These are phyloP conservation scores for Terrapene triunguis DNA, from an alignment of 2,113 vertebrate species.

Conservation along the genomic window DNA sequence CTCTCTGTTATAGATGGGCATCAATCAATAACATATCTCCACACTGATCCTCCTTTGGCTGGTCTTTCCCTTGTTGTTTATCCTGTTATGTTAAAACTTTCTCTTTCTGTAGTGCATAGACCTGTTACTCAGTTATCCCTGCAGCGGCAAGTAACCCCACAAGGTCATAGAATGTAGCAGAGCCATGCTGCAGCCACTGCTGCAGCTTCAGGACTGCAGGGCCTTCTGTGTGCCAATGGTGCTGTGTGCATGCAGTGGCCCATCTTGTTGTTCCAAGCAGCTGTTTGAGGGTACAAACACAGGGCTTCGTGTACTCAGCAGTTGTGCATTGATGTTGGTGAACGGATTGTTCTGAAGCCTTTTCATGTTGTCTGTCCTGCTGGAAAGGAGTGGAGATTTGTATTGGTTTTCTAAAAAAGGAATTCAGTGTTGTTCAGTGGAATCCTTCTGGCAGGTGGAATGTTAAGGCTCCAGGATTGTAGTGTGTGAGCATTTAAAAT, in stretches of 20 bases:
- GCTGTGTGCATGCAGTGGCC: accelerated
- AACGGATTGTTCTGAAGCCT: neutral
- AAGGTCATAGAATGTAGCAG: neutral
- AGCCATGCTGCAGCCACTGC: neutral
- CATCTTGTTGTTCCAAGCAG: neutral
- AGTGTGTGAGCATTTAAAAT: constrained; percentile 75
- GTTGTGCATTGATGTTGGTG: neutral
- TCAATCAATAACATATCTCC: neutral
- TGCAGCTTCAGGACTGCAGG: neutral
- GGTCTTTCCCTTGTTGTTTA: neutral
- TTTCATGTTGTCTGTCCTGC: neutral
- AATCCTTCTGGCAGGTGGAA: constrained; percentile 75
- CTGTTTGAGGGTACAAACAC: neutral
- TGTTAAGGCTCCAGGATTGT: constrained; percentile 61
- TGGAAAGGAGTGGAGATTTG: constrained; percentile 12
- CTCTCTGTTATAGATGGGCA: neutral
- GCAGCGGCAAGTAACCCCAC: neutral
- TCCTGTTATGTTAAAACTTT: neutral
- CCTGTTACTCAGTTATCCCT: neutral
- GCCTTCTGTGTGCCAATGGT: accelerated
- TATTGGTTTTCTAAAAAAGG: constrained; percentile 37
- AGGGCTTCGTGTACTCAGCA: accelerated
- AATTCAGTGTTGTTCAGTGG: constrained; percentile 67
- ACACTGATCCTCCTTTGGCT: neutral
- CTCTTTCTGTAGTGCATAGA: neutral